Evolutionary conservation across 2,888 invertebrate genomes (phyloP).

Genomic region (Lasioglossum figueresi): DNA sequence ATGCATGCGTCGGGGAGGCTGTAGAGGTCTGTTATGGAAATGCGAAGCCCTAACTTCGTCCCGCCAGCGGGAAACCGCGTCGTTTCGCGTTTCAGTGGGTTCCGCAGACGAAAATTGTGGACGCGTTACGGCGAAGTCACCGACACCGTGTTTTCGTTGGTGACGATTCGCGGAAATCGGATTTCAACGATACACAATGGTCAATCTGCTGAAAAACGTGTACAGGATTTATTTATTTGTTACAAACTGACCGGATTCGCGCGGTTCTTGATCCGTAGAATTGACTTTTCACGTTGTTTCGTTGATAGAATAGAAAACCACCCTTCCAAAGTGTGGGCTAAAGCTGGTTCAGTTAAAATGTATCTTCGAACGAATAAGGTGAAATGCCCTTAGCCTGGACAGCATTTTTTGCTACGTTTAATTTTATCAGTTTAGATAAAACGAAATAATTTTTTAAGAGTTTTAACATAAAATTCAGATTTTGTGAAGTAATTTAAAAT

Average conservation of each 20-base stretch:
- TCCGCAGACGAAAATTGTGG: not conserved
- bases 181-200: not conserved
- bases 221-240: not conserved
- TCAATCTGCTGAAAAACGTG: not conserved
- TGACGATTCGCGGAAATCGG: not conserved
- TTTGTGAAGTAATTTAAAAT: no score
- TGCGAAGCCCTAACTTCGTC: not conserved
- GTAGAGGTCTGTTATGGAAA: conserved; percentile 27
- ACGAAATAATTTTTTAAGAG: no score
- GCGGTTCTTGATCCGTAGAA: not conserved
- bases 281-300: not conserved
- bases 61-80: not conserved
- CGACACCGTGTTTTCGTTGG: not conserved
- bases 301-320: not conserved
- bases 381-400: no score
- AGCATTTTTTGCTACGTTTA: no score
- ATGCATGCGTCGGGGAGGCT: conserved; percentile 1
- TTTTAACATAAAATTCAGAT: no score
- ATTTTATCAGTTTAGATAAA: no score
- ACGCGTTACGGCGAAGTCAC: not conserved
- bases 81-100: not conserved
- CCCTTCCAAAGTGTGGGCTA: no score
- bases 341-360: no score
- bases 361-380: no score
- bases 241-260: not conserved